Base-by-base conservation (phyloP, 2,113 vertebrate genomes). In the Macroglossus sobrinus region DNA sequence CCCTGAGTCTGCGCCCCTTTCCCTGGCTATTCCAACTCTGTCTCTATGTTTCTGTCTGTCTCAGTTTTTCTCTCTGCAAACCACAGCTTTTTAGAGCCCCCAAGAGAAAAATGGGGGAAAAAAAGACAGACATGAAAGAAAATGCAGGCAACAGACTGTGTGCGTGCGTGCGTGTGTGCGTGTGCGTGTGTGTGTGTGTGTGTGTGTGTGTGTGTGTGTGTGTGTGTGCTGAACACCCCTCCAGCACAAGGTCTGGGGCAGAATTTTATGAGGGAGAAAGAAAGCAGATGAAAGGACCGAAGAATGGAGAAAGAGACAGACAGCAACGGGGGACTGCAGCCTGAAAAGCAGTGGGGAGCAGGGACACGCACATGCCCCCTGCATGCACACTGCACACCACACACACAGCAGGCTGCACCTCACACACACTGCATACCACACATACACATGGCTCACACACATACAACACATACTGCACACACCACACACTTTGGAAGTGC, bases 141-240 rank as follows among this genome's bases (percentile, higher is more conserved):
- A 89, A 86, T 22, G 33, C 75, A 47, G 61, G 68, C 1, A 0
- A 85, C 33, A 12, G 26, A 22, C 19, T 28, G 0, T 15, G n/a
- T 28, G 35, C 19, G 14, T 33, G 47, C 5, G 4, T 38, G 10
- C 35, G 55, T 38, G 45, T 26, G 66, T 2, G 30, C 6, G 33
- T 8, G 8, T 9, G 35, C 0, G 0, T 4, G 21, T 1, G 45
- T 35, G 22, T 12, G 57, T 6, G 8, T 45, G 15, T 2, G 0
- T 5, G 6, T 14, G 26, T 35, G 68, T 57, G 68, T 30, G 33
- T 18, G 22, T 38, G 8, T 26, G 9, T 21, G n/a, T 0, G 8
- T 1, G 0, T 1, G 1, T 4, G 21, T 7, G 5, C 15, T 3
- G 14, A 40, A 16, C 43, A 2, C 1, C 4, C 57, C 38, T 76